Evolutionary conservation across 2,888 invertebrate species (phyloP), one percentile per base, ranked within the genome.

Genomic region (Perizoma affinitatum): DNA sequence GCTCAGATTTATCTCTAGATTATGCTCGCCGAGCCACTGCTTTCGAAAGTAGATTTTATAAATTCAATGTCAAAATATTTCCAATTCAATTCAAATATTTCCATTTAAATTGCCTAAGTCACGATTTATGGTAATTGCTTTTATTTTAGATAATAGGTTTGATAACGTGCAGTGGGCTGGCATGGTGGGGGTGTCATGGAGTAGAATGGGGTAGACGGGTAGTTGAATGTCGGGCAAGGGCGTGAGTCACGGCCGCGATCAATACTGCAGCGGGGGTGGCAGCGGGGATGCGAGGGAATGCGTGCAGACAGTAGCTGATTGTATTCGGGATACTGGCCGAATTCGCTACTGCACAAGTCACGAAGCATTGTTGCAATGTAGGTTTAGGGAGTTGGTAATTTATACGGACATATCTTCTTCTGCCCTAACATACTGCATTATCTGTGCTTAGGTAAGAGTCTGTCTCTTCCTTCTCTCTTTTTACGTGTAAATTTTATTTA

Each of bases 151-250:
- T 65, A 68, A 71, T 49, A 64, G 61, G 65, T 69, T 76, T 82
- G 82, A 82, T 82, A 83, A 71, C 69, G 75, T 75, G 64, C 64
- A 59, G 65, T 50, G 57, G 65, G 74, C 74, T 73, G 64, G 65
- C 7, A 7, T 22, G 38, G 38, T 38, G 38, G 67, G 63, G 63
- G 66, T 67, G 68, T 45, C 33, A 69, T 70, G 73, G 74, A 81
- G 78, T 70, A 69, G 55, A 55, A 76, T 76, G 74, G 78, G 82
- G 63, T 51, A 63, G 63, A 62, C 58, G 84, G 80, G 82, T 76
- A 79, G 83, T 82, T 86, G 90, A 89, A 92, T 90, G 88, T 92
- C 91, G 91, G 90, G 90, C 91, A 92, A 92, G 91, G 91, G 91
- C 88, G 78, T 88, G 90, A 91, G 88, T 91, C 91, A 91, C 82